Conservation (phyloP, 2,888 invertebrate genomes). For the Parnassius smintheus region DNA sequence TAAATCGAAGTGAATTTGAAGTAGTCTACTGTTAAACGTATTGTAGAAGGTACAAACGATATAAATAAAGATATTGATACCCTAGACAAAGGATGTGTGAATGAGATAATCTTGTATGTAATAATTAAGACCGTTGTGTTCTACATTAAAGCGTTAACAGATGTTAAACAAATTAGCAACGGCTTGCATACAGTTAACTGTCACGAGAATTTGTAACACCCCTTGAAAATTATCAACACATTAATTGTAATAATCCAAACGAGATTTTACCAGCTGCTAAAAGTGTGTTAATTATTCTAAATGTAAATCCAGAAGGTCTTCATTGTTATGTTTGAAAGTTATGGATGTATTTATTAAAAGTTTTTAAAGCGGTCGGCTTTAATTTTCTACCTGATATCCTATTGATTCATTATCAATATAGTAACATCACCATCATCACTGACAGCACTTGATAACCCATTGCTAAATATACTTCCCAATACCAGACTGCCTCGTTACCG, state of each 20-base stretch:
- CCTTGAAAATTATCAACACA: conserved; percentile 9
- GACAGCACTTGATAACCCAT: too few species aligned
- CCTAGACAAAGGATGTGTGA: conserved; percentile 28
- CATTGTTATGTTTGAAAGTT: conserved; percentile 67
- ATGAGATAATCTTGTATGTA: conserved; percentile 32
- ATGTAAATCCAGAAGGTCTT: conserved; percentile 40
- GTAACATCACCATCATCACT: too few species aligned
- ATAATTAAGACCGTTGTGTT: conserved; percentile 22
- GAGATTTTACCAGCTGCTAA: neutral
- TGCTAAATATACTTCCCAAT: too few species aligned
- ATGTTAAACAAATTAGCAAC: conserved; percentile 11
- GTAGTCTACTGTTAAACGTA: neutral
- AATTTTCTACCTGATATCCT: conserved; percentile 26
- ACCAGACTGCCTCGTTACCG: too few species aligned
- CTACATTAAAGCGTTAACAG: conserved; percentile 14
- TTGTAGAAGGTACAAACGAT: conserved; percentile 9
- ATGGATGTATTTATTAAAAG: conserved; percentile 68
- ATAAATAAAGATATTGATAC: neutral
- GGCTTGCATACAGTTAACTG: neutral
- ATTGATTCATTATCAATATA: too few species aligned
- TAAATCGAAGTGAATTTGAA: too few species aligned
- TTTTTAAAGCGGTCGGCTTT: conserved; percentile 51
- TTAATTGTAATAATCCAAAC: conserved; percentile 10
- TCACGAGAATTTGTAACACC: neutral
- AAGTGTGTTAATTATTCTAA: conserved; percentile 14